These are phyloP conservation scores for Mylabris phalerata DNA, from an alignment of 1,140 invertebrate species.

Conservation along the genomic window DNA sequence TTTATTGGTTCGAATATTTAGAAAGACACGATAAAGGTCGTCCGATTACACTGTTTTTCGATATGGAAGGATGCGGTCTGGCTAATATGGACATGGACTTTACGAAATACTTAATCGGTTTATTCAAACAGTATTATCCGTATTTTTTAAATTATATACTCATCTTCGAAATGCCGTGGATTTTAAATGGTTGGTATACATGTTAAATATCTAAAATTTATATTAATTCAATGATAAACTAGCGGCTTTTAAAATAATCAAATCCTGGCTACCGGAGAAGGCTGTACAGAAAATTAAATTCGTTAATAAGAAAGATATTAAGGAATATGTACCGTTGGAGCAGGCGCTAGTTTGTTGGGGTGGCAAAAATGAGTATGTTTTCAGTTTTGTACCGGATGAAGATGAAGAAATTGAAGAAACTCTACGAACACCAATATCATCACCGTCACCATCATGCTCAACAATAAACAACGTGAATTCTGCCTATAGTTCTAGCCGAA, in stretches of 20 bases:
- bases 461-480: slow-evolving; percentile 39
- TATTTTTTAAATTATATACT: slow-evolving; percentile 85
- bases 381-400: slow-evolving; percentile 61
- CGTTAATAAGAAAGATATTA: slow-evolving; percentile 69
- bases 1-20: slow-evolving; percentile 83
- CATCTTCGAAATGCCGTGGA: slow-evolving; percentile 92
- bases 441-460: slow-evolving; percentile 2
- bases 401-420: slow-evolving; percentile 22
- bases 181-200: slow-evolving; percentile 66
- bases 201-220: neutral
- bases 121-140: slow-evolving; percentile 88
- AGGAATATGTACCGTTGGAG: slow-evolving; percentile 67
- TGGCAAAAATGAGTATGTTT: slow-evolving; percentile 70
- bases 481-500: no score
- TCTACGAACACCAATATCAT: slow-evolving; percentile 18
- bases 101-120: slow-evolving; percentile 74
- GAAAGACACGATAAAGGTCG: slow-evolving; percentile 72
- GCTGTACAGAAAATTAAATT: slow-evolving; percentile 87
- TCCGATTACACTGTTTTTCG: slow-evolving; percentile 80
- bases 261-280: slow-evolving; percentile 79
- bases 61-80: slow-evolving; percentile 79
- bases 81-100: slow-evolving; percentile 85
- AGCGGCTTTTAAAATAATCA: slow-evolving; percentile 92
- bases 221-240: slow-evolving; percentile 28
- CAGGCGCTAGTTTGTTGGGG: slow-evolving; percentile 77